Conservation (phyloP, 2,797 vertebrate species). For the Denticeps clupeoides region DNA sequence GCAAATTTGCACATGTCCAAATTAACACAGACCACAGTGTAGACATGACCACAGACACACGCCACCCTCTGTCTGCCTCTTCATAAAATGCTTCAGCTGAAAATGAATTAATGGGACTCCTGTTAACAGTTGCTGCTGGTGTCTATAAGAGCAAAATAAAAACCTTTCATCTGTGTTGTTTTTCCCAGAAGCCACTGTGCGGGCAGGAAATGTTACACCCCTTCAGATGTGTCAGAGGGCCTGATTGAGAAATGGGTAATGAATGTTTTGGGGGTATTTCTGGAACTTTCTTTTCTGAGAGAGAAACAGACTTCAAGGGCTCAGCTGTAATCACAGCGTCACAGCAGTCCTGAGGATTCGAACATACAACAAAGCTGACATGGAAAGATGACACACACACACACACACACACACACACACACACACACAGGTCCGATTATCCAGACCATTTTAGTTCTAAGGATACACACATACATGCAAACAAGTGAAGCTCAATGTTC, state of each 20-base stretch:
- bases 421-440: slow-evolving; percentile 11
- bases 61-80: slow-evolving; percentile 6
- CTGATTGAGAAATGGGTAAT: not conserved
- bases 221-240: not conserved
- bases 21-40: slow-evolving; percentile 4
- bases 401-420: slow-evolving; percentile 16
- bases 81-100: slow-evolving; percentile 6
- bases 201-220: not conserved
- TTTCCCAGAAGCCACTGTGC: not conserved
- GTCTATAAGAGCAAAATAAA: too few species aligned
- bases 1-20: not conserved
- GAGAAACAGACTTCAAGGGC: not conserved
- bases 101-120: not conserved
- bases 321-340: too few species aligned
- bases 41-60: too few species aligned
- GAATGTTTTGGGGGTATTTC: not conserved
- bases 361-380: too few species aligned
- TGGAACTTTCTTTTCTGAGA: not conserved
- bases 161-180: not conserved
- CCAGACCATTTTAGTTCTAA: slow-evolving; percentile 10
- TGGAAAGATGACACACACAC: too few species aligned
- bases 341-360: too few species aligned
- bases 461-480: slow-evolving; percentile 14
- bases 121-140: not conserved
- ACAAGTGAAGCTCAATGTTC: slow-evolving; percentile 17